Evolutionary conservation across 2,113 vertebrate species (phyloP).

Genomic region (Megaptera novaeangliae): DNA sequence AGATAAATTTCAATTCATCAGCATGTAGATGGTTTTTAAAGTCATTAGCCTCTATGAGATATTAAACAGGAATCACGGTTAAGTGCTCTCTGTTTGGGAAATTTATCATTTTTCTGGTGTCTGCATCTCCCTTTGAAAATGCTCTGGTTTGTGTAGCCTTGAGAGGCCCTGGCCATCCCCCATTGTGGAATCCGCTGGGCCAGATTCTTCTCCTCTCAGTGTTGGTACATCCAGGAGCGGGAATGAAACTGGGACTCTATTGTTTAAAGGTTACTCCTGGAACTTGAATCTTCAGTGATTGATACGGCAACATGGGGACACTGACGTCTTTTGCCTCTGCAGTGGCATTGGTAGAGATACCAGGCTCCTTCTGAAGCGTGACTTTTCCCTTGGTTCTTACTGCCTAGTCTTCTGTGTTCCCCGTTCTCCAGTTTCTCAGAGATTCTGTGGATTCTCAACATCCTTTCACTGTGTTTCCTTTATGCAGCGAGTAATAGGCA

Average conservation of each 20-base stretch:
- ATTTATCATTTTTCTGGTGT: neutral
- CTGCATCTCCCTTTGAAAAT: neutral
- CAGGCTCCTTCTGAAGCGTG: neutral
- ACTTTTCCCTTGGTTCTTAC: neutral
- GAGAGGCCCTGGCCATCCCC: neutral
- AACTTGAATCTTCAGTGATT: neutral
- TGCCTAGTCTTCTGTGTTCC: neutral
- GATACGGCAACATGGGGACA: neutral
- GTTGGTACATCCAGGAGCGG: neutral
- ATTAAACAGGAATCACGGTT: neutral
- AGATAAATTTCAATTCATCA: neutral
- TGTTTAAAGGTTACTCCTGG: too few species aligned
- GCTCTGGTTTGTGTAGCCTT: neutral
- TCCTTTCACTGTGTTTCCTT: neutral
- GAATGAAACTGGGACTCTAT: neutral
- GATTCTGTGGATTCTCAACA: neutral
- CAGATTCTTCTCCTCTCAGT: neutral
- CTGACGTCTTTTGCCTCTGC: accelerated
- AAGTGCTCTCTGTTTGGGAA: neutral
- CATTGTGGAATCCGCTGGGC: neutral
- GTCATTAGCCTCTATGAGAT: neutral
- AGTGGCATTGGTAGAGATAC: accelerated
- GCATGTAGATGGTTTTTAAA: neutral
- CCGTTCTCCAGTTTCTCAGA: neutral
- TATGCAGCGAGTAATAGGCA: too few species aligned